Conservation (phyloP, 2,113 vertebrate species). For the Ibidorhyncha struthersii region DNA sequence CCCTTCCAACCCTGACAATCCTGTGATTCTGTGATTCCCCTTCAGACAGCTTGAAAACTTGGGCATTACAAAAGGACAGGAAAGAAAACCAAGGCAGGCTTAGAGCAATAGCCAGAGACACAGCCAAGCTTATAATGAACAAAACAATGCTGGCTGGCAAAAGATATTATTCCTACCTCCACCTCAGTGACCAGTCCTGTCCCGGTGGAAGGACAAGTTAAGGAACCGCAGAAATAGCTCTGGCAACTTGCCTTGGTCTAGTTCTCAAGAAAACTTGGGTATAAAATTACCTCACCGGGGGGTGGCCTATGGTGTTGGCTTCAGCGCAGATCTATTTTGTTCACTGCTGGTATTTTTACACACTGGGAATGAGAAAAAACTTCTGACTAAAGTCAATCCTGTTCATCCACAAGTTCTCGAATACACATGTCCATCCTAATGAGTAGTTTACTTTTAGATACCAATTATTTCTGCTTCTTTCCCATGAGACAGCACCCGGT, state of each 20-base stretch:
- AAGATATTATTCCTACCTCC: neutral
- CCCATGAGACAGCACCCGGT: neutral
- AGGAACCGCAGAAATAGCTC: neutral
- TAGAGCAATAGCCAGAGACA: neutral
- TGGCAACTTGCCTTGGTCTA: neutral
- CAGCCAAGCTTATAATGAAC: neutral
- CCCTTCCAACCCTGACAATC: too few relatives aligned
- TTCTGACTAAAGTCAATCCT: neutral
- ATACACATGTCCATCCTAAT: neutral
- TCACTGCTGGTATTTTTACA: neutral
- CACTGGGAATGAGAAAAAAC: neutral
- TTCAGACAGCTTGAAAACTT: neutral
- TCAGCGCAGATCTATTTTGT: neutral
- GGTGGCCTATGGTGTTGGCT: neutral
- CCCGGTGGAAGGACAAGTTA: neutral
- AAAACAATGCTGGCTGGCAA: neutral
- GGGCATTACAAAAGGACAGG: neutral
- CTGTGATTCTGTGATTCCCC: too few relatives aligned
- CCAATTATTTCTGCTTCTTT: slow-evolving; percentile 27
- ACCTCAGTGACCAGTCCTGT: neutral
- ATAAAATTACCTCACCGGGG: neutral
- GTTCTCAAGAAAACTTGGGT: neutral
- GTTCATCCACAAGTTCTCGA: neutral
- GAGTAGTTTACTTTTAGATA: neutral
- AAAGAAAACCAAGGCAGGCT: neutral